These are phyloP conservation scores for Siderastrea radians DNA, from an alignment of 92 coral and sea anemone species.

Conservation along the genomic window DNA sequence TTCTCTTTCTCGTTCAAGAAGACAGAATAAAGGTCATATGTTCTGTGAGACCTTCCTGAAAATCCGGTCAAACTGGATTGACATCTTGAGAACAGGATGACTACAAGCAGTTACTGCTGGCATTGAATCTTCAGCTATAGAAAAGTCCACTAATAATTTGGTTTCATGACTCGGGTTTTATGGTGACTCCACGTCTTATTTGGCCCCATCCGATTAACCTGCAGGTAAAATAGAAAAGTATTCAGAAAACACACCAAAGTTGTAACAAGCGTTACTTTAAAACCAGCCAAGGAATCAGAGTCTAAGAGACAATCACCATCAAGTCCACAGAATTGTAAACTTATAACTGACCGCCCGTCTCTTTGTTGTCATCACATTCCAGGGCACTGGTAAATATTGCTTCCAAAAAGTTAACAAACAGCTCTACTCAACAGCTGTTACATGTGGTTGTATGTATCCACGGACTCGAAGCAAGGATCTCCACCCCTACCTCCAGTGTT, in stretches of 20 bases:
- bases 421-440: neutral
- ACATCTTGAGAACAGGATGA: neutral
- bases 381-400: neutral
- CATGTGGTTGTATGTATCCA: neutral
- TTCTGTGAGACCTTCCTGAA: neutral
- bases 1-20: neutral
- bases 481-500: constrained; percentile 93
- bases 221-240: constrained; percentile 3
- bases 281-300: constrained; percentile 47
- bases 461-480: no score
- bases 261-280: neutral
- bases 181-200: constrained; percentile 95
- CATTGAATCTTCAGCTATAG: neutral
- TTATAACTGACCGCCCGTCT: constrained; percentile 82
- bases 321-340: constrained; percentile 25
- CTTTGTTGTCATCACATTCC: constrained; percentile 59
- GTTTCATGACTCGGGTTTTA: constrained; percentile 83
- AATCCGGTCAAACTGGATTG: neutral
- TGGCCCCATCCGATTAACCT: constrained; percentile 99
- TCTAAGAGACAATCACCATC: constrained; percentile 74
- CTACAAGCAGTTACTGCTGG: neutral
- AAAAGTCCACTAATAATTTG: neutral
- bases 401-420: neutral
- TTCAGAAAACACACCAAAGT: neutral
- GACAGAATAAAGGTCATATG: neutral